Conservation (phyloP, 1,140 invertebrate species). For the Camponotus floridanus region DNA sequence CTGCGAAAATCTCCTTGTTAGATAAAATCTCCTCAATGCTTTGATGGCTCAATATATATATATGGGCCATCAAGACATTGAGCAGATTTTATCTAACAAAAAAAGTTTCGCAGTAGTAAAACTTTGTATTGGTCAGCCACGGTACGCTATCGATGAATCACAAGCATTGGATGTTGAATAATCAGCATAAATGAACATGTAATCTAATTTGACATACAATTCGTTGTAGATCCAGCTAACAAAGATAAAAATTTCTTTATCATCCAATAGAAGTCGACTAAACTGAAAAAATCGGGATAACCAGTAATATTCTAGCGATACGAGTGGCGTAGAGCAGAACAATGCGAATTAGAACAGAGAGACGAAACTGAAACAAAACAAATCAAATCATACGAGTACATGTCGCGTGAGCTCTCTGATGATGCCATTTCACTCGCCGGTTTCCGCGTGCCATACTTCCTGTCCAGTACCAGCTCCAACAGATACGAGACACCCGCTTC, state of each 20-base stretch:
- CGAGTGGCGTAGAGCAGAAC: neutral
- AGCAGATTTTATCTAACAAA: neutral
- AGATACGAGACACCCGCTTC: slow-evolving; percentile 92
- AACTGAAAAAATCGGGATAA: neutral
- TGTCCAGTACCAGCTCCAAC: slow-evolving; percentile 91
- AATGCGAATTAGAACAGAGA: slow-evolving; percentile 2
- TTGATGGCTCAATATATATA: neutral
- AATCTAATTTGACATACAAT: neutral
- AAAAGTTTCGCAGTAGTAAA: neutral
- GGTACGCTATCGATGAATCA: neutral
- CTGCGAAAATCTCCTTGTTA: neutral
- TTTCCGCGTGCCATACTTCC: slow-evolving; percentile 91
- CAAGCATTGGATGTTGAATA: neutral
- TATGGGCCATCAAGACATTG: neutral
- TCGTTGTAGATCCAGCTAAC: neutral
- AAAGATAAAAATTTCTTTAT: neutral
- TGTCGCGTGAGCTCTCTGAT: slow-evolving; percentile 92
- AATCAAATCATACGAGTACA: slow-evolving; percentile 86
- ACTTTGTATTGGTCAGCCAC: neutral
- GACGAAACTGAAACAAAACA: slow-evolving; percentile 78
- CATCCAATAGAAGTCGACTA: neutral
- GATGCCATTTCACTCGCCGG: slow-evolving; percentile 94
- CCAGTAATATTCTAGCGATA: slow-evolving; percentile 12
- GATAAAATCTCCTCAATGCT: neutral
- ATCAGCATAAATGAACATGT: neutral